These are phyloP conservation scores for Ichneumoninae sp. DNA, from an alignment of 2,888 invertebrate species.

Conservation along the genomic window DNA sequence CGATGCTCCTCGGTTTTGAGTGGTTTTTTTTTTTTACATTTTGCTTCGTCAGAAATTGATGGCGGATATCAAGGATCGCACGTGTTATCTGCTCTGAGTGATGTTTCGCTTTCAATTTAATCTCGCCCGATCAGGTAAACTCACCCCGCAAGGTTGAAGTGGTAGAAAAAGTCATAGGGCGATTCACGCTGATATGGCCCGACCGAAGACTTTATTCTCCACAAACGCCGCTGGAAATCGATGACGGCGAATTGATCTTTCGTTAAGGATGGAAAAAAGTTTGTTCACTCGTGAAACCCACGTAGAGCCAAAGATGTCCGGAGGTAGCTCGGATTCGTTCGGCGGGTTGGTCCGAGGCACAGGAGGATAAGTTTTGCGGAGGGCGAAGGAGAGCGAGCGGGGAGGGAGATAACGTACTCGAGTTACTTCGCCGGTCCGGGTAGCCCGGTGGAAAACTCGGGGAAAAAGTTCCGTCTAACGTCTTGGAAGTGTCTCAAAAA, in stretches of 20 bases:
- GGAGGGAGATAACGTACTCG: constrained; percentile 73
- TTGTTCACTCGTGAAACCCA: not conserved
- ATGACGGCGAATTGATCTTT: constrained; percentile 14
- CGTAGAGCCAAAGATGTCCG: constrained; percentile 13
- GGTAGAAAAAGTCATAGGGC: too few species aligned
- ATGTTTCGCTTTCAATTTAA: not conserved
- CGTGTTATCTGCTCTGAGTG: not conserved
- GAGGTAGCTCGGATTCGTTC: constrained; percentile 21
- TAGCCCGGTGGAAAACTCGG: constrained; percentile 70
- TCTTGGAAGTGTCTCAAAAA: constrained; percentile 83
- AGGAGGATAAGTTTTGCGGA: not conserved
- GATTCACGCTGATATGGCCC: not conserved
- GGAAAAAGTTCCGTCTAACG: constrained; percentile 80
- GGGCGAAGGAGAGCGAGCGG: constrained; percentile 42
- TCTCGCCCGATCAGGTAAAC: not conserved
- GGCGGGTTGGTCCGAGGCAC: not conserved
- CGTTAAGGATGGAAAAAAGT: not conserved
- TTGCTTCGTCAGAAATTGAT: not conserved
- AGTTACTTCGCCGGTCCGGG: constrained; percentile 72
- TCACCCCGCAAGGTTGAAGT: not conserved
- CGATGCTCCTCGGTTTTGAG: constrained; percentile 14
- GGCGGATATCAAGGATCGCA: not conserved
- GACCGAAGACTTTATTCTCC: not conserved
- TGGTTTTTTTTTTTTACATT: not conserved
- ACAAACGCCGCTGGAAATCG: constrained; percentile 10